phyloP scores from a whole-genome alignment of 1,140 invertebrate species.

The Drosophila subobscura region DNA sequence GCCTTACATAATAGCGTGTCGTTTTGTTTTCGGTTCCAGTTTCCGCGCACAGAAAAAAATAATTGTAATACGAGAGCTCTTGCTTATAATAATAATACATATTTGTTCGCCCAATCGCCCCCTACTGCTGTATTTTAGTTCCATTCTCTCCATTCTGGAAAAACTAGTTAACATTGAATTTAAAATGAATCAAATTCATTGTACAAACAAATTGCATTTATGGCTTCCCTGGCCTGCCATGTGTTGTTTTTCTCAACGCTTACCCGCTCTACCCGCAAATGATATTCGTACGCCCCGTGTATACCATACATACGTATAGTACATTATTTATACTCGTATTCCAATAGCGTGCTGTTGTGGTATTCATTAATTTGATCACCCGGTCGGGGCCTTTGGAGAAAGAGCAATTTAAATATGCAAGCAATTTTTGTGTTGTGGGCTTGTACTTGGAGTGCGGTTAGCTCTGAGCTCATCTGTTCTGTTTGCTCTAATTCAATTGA shows the following conservation, averaged over 20 bases:
- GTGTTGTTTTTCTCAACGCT: slow-evolving; percentile 25
- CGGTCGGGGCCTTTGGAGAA: slow-evolving; percentile 11
- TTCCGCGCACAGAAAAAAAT: slow-evolving; percentile 38
- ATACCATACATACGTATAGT: slow-evolving; percentile 4
- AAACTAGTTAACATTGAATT: slow-evolving; percentile 75
- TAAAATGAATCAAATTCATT: slow-evolving; percentile 66
- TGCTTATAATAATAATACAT: slow-evolving; percentile 19
- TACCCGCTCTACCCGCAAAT: background rate
- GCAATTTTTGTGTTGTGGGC: slow-evolving; percentile 9
- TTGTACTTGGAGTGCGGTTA: slow-evolving; percentile 49
- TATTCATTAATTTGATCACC: slow-evolving; percentile 32
- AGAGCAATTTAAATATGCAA: slow-evolving; percentile 38
- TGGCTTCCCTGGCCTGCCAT: slow-evolving; percentile 53
- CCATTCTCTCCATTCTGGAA: slow-evolving; percentile 19
- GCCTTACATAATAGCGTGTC: slow-evolving; percentile 11
- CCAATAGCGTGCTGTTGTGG: slow-evolving; percentile 6
- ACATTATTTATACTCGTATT: slow-evolving; percentile 12
- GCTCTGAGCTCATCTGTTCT: slow-evolving; percentile 37
- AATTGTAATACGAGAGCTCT: slow-evolving; percentile 39
- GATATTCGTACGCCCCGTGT: background rate
- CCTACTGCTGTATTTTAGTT: background rate
- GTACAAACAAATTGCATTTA: slow-evolving; percentile 58
- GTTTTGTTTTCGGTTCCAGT: slow-evolving; percentile 14
- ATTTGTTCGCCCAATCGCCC: slow-evolving; percentile 9
- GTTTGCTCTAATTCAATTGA: slow-evolving; percentile 51